Evolutionary conservation across 2,113 vertebrate species (phyloP), one percentile per base, ranked within the genome.

Genomic region (Puma concolor): DNA sequence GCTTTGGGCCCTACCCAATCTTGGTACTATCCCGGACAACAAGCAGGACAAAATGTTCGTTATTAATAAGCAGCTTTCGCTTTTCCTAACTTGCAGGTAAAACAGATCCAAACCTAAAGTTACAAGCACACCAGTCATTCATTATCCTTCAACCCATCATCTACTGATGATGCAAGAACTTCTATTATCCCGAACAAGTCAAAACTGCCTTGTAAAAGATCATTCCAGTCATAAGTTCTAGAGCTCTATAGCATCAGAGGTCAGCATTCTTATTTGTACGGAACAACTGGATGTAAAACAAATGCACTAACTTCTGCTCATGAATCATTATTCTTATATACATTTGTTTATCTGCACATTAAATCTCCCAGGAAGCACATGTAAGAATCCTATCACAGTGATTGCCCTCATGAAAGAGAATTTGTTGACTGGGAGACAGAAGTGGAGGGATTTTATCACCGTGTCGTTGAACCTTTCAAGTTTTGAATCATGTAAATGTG

Each of bases 141-240:
- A 27, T 27, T 44, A 14, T 13, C 74, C 72, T 66, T 44, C 44
- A 48, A 41, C 38, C 84, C 80, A 71, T 72, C 63, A 50, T n/a
- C 67, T 77, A 72, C 67, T 79, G 76, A 25, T 6, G 48, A 93
- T 8, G 36, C 38, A 63, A 71, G n/a, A 83, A 48, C 19, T 71
- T 87, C 57, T 69, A 74, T 89, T 41, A 36, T 33, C 48, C 82
- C 36, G 85, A 50, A 94, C 92, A 97, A 94, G 85, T 88, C 81
- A 81, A 54, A 72, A 69, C 44, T 66, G 38, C 44, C 83, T 93
- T 67, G 66, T 50, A 41, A 86, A 95, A 86, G 27, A 57, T 31
- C 89, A 88, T 19, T 63, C 80, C 31, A 72, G 52, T 83, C 54
- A 77, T 25, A 69, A 41, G 79, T 84, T 74, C 66, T 77, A 36